These are phyloP conservation scores for Laspeyria flexula DNA, from an alignment of 2,888 invertebrate genomes.

Conservation along the genomic window DNA sequence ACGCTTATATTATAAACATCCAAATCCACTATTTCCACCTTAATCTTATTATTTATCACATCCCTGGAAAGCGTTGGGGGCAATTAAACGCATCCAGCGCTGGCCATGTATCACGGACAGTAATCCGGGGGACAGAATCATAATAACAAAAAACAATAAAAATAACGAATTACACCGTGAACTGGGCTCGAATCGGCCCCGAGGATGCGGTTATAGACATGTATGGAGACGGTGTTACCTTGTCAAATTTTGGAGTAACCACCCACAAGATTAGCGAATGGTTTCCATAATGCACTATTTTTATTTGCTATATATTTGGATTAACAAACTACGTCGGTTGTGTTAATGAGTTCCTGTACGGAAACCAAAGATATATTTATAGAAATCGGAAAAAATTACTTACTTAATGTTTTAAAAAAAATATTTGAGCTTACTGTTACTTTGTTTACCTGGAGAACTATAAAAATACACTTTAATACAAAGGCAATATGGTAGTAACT, in stretches of 20 bases:
- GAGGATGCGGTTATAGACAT: conserved; percentile 47
- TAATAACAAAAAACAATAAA: conserved; percentile 87
- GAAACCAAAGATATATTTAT: too few relatives aligned
- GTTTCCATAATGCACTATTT: too few relatives aligned
- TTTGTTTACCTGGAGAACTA: too few relatives aligned
- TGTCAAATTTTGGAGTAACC: neutral
- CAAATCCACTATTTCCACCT: conserved; percentile 71
- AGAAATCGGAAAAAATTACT: too few relatives aligned
- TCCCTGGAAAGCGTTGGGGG: conserved; percentile 70
- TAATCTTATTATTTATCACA: conserved; percentile 83
- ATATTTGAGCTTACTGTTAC: too few relatives aligned
- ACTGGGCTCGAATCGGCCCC: conserved; percentile 74
- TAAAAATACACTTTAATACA: too few relatives aligned
- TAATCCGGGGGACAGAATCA: conserved; percentile 83
- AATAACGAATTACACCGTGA: conserved; percentile 84
- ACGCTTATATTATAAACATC: conserved; percentile 50
- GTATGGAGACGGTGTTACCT: conserved; percentile 48
- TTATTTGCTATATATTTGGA: too few relatives aligned
- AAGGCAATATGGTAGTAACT: too few relatives aligned
- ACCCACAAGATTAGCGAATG: too few relatives aligned
- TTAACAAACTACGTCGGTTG: too few relatives aligned
- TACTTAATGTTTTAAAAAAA: too few relatives aligned
- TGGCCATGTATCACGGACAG: conserved; percentile 76
- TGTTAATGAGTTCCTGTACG: too few relatives aligned
- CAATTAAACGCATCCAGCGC: conserved; percentile 84